Conservation (phyloP, 2,113 vertebrate species). For the Phaethornis superciliosus region DNA sequence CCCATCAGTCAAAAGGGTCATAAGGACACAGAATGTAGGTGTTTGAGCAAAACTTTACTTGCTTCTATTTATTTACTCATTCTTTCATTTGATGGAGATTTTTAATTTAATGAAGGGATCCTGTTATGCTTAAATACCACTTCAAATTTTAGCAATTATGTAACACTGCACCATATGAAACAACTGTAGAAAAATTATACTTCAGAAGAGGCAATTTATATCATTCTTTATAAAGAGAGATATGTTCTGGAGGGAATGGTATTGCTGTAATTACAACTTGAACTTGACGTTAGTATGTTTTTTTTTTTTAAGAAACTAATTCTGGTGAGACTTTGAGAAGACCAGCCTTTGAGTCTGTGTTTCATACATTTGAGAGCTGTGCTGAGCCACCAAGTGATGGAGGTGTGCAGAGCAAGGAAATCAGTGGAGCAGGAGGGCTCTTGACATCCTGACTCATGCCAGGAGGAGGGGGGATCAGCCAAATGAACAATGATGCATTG, state of each 20-base stretch:
- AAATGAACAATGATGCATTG: not conserved
- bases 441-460: not conserved
- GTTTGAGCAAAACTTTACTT: not conserved
- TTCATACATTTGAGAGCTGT: not conserved
- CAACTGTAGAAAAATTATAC: not conserved
- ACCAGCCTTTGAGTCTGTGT: not conserved
- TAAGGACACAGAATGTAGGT: not conserved
- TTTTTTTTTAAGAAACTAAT: not conserved
- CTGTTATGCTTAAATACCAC: not conserved
- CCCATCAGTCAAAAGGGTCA: not conserved
- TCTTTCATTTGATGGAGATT: not conserved
- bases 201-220: not conserved
- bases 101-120: not conserved
- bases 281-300: not conserved
- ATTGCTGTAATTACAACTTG: not conserved
- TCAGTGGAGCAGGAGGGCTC: not conserved
- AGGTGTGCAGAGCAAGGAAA: not conserved
- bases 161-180: not conserved
- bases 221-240: not conserved
- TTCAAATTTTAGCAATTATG: not conserved
- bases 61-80: not conserved
- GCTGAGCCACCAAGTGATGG: not conserved
- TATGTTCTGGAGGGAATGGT: not conserved
- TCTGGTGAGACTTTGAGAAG: not conserved
- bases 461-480: not conserved